Evolutionary conservation across 53 echinoderm and acorn worm genomes (phyloP).

Genomic region (Antedon mediterranea): DNA sequence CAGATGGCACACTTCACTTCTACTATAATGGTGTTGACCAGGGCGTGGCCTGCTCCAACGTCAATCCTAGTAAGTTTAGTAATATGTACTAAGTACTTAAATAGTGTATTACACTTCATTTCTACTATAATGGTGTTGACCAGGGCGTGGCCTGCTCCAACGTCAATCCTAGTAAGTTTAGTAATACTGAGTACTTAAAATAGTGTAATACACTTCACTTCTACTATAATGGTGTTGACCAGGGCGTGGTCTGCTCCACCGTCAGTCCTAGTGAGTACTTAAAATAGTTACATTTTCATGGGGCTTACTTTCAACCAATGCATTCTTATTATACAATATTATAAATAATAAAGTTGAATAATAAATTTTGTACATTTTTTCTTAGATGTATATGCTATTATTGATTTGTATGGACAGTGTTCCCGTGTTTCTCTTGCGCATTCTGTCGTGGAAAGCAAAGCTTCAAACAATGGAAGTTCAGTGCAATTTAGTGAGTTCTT

Average conservation of each 20-base stretch:
- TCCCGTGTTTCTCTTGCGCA: conserved; percentile 44
- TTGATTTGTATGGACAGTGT: conserved; percentile 94
- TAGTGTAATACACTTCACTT: conserved; percentile 58
- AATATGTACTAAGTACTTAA: too few species aligned
- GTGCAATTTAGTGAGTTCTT: background rate
- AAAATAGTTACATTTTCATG: too few species aligned
- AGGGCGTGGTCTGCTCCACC: conserved; percentile 70
- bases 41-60: conserved; percentile 70
- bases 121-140: conserved; percentile 55
- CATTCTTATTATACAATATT: conserved; percentile 2
- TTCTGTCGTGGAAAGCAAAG: conserved; percentile 3
- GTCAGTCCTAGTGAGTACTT: conserved; percentile 64
- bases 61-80: conserved; percentile 59
- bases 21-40: conserved; percentile 57
- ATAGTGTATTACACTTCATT: conserved; percentile 68
- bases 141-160: conserved; percentile 73
- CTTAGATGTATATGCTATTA: conserved; percentile 80
- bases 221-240: conserved; percentile 53
- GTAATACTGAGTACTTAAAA: too few species aligned
- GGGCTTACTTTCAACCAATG: background rate
- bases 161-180: conserved; percentile 67
- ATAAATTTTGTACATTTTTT: too few species aligned
- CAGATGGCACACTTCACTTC: conserved; percentile 55
- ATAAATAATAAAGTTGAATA: too few species aligned
- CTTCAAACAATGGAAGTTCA: background rate